phyloP scores from a whole-genome alignment of 2,113 vertebrate species.

The Cyprinodon brontotheroides region DNA sequence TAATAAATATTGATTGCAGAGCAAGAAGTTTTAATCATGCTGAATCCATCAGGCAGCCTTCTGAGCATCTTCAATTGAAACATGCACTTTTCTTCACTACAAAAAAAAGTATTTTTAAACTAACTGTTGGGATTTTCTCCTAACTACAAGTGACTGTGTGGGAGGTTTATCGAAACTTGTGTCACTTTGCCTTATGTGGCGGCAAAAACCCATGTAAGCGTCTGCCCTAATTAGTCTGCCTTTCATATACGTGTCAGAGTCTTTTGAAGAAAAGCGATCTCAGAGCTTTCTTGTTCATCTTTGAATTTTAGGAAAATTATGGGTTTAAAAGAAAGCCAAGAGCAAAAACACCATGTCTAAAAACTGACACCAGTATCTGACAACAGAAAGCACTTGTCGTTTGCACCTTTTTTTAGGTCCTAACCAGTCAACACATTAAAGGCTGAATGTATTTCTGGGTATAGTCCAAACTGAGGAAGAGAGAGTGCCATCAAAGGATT shows the following conservation, averaged over 20 bases:
- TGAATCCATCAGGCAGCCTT: constrained; percentile 2
- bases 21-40: neutral
- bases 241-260: constrained; percentile 37
- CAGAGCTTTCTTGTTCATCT: neutral
- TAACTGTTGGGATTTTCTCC: constrained; percentile 18
- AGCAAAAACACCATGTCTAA: neutral
- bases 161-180: constrained; percentile 39
- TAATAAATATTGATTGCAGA: neutral
- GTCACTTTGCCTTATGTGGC: constrained; percentile 39
- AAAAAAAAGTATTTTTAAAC: constrained; percentile 17
- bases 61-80: neutral
- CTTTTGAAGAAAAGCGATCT: constrained; percentile 33
- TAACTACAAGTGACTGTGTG: constrained; percentile 33
- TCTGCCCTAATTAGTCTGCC: constrained; percentile 41
- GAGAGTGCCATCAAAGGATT: constrained; percentile 27
- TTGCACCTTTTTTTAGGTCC: neutral
- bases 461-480: constrained; percentile 1
- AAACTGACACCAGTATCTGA: constrained; percentile 35
- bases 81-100: neutral
- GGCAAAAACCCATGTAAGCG: constrained; percentile 18
- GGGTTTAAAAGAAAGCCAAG: constrained; percentile 4
- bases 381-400: constrained; percentile 40
- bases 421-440: constrained; percentile 45
- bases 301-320: constrained; percentile 8
- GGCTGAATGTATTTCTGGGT: constrained; percentile 9